Conservation (phyloP, 1,140 invertebrate species). For the Coenobita brevimanus region DNA sequence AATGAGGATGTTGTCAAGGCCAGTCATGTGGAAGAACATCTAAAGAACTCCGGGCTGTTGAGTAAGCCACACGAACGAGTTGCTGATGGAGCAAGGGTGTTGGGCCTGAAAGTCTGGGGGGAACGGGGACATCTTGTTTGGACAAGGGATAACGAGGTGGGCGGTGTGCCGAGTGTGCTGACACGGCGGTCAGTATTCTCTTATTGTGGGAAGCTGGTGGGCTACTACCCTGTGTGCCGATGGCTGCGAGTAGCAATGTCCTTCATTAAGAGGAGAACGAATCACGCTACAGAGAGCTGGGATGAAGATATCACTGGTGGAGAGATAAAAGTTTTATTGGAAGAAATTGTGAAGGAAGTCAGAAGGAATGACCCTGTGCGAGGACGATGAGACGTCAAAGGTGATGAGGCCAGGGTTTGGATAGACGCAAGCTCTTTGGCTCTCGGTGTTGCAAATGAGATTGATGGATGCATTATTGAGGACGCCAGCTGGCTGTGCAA, state of each 20-base stretch:
- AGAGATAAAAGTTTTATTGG: no score
- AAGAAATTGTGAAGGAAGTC: no score
- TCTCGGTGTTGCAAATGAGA: background rate
- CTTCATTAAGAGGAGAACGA: background rate
- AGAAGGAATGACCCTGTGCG: slow-evolving; percentile 1
- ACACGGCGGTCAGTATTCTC: slow-evolving; percentile 1
- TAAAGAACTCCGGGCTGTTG: background rate
- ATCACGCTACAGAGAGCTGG: background rate
- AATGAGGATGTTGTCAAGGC: background rate
- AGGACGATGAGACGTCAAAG: background rate
- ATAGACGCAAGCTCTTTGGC: background rate
- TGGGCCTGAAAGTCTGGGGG: slow-evolving; percentile 23
- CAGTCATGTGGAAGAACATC: background rate
- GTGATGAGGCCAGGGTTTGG: slow-evolving; percentile 24
- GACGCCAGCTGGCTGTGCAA: no score
- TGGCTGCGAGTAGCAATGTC: slow-evolving; percentile 7
- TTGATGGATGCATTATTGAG: no score
- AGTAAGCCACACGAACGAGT: slow-evolving; percentile 3
- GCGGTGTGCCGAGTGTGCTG: background rate
- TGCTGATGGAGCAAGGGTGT: background rate
- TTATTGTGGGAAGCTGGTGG: slow-evolving; percentile 1
- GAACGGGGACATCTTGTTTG: background rate
- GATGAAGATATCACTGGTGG: background rate
- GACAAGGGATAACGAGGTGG: slow-evolving; percentile 18
- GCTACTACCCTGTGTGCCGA: background rate